Evolutionary conservation across 2,113 vertebrate genomes (phyloP), one percentile per base, ranked within the genome.

Genomic region (Lepus timidus): DNA sequence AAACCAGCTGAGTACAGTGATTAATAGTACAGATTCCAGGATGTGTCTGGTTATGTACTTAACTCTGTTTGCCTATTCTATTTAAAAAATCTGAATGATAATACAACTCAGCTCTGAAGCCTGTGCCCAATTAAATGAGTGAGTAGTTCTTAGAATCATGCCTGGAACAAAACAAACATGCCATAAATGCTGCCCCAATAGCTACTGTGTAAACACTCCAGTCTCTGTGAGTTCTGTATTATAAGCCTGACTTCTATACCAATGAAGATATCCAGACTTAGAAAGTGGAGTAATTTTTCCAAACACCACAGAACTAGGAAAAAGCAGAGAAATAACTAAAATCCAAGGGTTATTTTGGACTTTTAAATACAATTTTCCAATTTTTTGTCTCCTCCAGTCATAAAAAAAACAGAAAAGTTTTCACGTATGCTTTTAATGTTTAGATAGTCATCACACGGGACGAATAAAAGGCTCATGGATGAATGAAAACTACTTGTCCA

Each of bases 131-230:
- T 75, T 55, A 76, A 88, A 61, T 62, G 36, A 79, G 44, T 83
- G 13, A 84, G 44, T 33, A 70, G 17, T 83, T 86, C 44, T 83
- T 93, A 95, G 61, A 86, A 49, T 70, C 76, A 76, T 62, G 29
- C 22, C 61, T 91, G 14, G 27, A 80, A 71, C 2, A 73, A 11
- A 11, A 2, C n/a, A 93, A 91, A 55, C 12, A 27, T 61, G 36
- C 3, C 73, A 20, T 65, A 90, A 83, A 79, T 65, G 6, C 9
- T 91, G 14, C 27, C 91, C 64, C 55, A 78, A 29, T 10, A 61
- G 0, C 4, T 85, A 27, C 36, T 85, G 33, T 76, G 3, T 64
- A 79, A 85, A 9, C 1, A 3, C 3, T 4, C 16, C 1, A 25
- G 6, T 44, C 62, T 22, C 31, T 55, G 3, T 20, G 9, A 6